A percentile compares a stretch with the other conserved stretches of the same genome.
Conservation (phyloP, 2,888 invertebrate species). For the Volucella inanis region DNA sequence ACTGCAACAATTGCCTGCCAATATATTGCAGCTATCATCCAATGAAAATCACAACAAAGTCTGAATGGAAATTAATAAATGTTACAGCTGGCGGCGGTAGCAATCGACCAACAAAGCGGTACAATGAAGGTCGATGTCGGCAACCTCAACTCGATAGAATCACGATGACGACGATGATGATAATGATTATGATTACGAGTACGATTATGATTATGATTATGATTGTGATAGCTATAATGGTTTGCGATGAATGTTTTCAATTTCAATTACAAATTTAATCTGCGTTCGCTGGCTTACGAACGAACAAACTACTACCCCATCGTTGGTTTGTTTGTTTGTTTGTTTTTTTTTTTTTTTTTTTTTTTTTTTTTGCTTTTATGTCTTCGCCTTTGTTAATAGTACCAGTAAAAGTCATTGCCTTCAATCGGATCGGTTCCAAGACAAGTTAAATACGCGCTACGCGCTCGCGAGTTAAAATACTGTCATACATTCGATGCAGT, state of each 20-base stretch:
- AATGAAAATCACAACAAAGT: conserved; percentile 38
- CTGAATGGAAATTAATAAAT: conserved; percentile 31
- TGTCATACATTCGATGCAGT: conserved; percentile 45
- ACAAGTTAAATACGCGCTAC: conserved; percentile 2
- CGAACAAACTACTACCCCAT: conserved; percentile 33
- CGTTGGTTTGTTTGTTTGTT: conserved; percentile 30
- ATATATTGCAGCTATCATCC: conserved; percentile 12
- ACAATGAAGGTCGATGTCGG: conserved; percentile 33
- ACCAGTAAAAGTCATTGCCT: conserved; percentile 37
- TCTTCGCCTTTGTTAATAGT: conserved; percentile 8
- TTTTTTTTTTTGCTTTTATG: conserved; percentile 37
- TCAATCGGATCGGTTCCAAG: conserved; percentile 29
- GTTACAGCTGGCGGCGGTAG: background rate
- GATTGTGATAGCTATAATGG: conserved; percentile 38
- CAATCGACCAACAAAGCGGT: background rate
- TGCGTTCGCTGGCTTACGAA: conserved; percentile 14
- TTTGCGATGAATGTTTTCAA: conserved; percentile 60
- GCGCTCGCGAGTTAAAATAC: conserved; percentile 22
- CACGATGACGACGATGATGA: conserved; percentile 15
- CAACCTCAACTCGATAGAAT: conserved; percentile 41
- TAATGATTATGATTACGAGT: conserved; percentile 29
- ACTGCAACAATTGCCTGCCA: conserved; percentile 31
- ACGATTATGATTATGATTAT: conserved; percentile 23
- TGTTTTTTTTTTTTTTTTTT: conserved; percentile 37
- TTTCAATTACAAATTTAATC: conserved; percentile 67